Conservation (phyloP, 2,797 vertebrate genomes). For the Loriculus beryllinus region DNA sequence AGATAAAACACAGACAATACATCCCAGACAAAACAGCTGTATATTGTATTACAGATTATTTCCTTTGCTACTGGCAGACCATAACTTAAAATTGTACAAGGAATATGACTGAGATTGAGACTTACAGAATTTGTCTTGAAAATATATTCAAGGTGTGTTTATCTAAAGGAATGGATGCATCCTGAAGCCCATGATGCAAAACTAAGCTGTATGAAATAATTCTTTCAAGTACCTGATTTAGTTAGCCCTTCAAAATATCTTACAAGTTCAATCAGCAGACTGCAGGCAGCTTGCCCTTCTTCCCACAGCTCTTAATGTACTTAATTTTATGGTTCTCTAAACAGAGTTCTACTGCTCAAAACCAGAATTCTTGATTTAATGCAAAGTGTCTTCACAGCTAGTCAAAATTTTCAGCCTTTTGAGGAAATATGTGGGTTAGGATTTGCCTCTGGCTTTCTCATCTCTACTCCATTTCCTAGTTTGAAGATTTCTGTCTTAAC, state of each 20-base stretch:
- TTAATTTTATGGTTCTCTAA: background rate
- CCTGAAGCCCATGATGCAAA: background rate
- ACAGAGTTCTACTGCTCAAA: background rate
- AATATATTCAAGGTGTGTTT: background rate
- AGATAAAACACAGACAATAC: background rate
- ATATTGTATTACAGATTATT: background rate
- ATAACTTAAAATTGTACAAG: background rate
- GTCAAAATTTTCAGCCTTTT: background rate
- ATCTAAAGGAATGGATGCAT: background rate
- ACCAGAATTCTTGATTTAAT: background rate
- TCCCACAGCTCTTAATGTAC: background rate
- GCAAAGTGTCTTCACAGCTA: background rate
- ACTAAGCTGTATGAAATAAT: background rate
- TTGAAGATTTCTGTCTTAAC: background rate
- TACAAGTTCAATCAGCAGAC: background rate
- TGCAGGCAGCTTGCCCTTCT: background rate
- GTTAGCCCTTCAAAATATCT: background rate
- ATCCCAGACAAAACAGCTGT: background rate
- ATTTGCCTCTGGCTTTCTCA: background rate
- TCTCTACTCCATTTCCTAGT: background rate
- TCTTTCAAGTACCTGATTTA: background rate
- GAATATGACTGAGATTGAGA: background rate
- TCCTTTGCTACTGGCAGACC: background rate
- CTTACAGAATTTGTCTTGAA: background rate
- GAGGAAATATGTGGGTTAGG: background rate